Conservation (phyloP, 2,113 vertebrate species). For the Takifugu flavidus region DNA sequence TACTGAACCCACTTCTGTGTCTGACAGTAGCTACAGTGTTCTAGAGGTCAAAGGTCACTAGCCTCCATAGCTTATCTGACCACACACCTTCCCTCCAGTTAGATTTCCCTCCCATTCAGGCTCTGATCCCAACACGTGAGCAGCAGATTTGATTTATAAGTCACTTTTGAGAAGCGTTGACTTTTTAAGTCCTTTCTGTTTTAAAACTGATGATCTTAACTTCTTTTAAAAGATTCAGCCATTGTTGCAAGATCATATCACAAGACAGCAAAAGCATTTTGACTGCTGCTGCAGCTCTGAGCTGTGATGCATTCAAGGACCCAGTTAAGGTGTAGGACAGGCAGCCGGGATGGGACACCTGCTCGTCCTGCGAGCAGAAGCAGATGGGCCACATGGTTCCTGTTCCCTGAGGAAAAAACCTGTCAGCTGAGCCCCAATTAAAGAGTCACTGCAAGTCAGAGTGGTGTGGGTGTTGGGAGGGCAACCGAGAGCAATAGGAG, state of each 20-base stretch:
- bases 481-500: background rate
- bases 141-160: too few species aligned
- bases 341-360: slow-evolving; percentile 58
- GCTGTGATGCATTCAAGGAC: background rate
- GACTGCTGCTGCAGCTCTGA: slow-evolving; percentile 9
- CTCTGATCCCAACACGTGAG: too few species aligned
- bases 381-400: slow-evolving; percentile 67
- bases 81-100: too few species aligned
- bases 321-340: slow-evolving; percentile 33
- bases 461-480: slow-evolving; percentile 14
- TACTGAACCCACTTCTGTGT: too few species aligned
- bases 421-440: slow-evolving; percentile 70
- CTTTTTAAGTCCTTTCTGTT: too few species aligned
- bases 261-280: background rate
- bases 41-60: too few species aligned
- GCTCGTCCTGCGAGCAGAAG: slow-evolving; percentile 54
- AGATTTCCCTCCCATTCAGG: too few species aligned
- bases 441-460: slow-evolving; percentile 57
- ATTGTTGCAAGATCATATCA: slow-evolving; percentile 7
- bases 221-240: slow-evolving; percentile 2
- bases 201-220: too few species aligned
- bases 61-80: too few species aligned
- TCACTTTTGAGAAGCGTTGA: too few species aligned
- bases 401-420: slow-evolving; percentile 52
- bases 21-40: too few species aligned